Base-by-base conservation (phyloP, 2,113 vertebrate species). In the Plotosus lineatus region DNA sequence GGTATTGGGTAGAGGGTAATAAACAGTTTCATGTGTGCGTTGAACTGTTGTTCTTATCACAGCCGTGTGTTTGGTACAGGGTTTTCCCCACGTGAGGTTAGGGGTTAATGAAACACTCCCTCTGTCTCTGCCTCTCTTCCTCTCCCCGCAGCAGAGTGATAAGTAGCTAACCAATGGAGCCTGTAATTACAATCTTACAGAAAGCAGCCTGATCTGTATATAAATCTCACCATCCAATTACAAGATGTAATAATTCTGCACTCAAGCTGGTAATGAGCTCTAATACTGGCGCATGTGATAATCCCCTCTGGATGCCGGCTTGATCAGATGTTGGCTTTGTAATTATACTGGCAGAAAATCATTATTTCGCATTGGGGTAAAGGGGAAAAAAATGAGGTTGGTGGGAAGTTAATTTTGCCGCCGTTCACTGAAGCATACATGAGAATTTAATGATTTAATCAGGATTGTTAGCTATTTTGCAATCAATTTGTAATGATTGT, bases 301-400 rank as follows among this genome's bases (percentile, higher is more conserved):
- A 99, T 99, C 97, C 98, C 97, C 97, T 94, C 98, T 99, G 98
- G 98, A 99, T 98, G 97, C 95, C 9, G 96, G 93, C 97, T 98
- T 95, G 95, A 99, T 99, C 98, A 99, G 97, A 99, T 99, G 98
- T 99, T 99, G 94, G 96, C 97, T 99, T 99, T 99, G 98, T 99
- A 99, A 99, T 99, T 99, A 99, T 94, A 99, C 95, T 93, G 95
- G 97, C 98, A 98, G 97, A 99, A 99, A 99, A 99, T 98, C 98
- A 99, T 99, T 99, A 99, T 99, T 99, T 98, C 84, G 88, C 93
- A 93, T 94, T 93, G 88, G 93, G 93, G 91, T 95, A 96, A 97
- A 81, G 51, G 66, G 71, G 79, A 68, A 68, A 98, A 98, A 98
- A 98, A 99, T 97, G 92, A 98, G 96, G 96, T 98, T 98, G 96